Percentiles rank a stretch among this genome's conserved stretches.
Conservation (phyloP, 2,888 invertebrate genomes). For the Drosophila affinis region DNA sequence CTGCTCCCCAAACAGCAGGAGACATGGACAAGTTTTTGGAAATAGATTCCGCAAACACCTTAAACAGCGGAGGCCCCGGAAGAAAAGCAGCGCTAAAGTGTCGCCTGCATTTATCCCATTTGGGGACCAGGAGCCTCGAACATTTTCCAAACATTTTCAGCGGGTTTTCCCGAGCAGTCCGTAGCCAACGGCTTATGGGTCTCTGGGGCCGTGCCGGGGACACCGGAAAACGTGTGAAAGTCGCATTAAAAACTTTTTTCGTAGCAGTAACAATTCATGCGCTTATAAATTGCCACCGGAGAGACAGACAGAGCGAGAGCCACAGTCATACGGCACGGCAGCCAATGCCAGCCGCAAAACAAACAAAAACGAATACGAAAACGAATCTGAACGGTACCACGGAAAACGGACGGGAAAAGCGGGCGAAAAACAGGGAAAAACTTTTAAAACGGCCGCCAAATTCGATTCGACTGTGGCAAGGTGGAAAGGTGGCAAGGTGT, state of each 20-base stretch:
- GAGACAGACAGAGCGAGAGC: constrained; percentile 37
- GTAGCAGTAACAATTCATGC: constrained; percentile 64
- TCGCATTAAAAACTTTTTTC: constrained; percentile 66
- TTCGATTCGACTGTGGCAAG: constrained; percentile 15
- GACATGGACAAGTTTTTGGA: constrained; percentile 30
- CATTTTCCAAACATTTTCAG: constrained; percentile 22
- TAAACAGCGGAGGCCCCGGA: constrained; percentile 13
- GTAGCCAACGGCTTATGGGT: constrained; percentile 32
- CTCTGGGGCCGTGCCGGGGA: constrained; percentile 20
- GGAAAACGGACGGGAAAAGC: constrained; percentile 1
- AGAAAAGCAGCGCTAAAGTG: constrained; percentile 25
- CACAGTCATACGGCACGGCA: constrained; percentile 16
- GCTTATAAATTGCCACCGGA: constrained; percentile 64
- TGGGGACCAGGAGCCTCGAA: constrained; percentile 7
- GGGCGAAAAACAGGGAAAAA: constrained; percentile 50
- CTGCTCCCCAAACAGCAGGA: not conserved
- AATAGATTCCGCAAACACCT: constrained; percentile 37
- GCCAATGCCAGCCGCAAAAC: constrained; percentile 22
- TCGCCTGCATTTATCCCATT: constrained; percentile 29
- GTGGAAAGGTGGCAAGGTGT: constrained; percentile 10
- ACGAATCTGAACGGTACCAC: not conserved
- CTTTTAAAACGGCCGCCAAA: constrained; percentile 51
- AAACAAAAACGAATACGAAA: constrained; percentile 42
- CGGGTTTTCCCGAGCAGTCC: constrained; percentile 12
- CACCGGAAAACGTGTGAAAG: constrained; percentile 63